phyloP scores from a whole-genome alignment of 2,113 vertebrate genomes.

The Pangasianodon gigas region DNA sequence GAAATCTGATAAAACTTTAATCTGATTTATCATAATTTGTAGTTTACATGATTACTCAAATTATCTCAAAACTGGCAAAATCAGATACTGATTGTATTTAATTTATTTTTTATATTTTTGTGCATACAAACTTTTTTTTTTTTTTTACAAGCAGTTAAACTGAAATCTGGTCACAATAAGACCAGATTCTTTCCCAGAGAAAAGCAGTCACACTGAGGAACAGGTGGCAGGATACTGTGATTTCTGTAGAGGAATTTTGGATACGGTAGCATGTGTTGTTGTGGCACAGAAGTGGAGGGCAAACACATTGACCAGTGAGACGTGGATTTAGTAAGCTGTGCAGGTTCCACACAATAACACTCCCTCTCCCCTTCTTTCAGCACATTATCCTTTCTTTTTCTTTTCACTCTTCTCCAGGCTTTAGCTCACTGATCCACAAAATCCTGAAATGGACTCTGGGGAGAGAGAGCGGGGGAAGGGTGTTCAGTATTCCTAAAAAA shows the following conservation, averaged over 20 bases:
- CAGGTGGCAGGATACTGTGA: conserved; percentile 16
- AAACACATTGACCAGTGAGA: conserved; percentile 37
- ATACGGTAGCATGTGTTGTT: conserved; percentile 34
- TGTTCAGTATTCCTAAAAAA: conserved; percentile 3
- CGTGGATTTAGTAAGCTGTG: conserved; percentile 49
- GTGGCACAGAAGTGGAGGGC: conserved; percentile 28
- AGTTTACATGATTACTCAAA: not conserved
- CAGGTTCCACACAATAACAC: conserved; percentile 46
- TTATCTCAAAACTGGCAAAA: not conserved
- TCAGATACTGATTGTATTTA: not conserved
- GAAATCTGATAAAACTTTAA: not conserved
- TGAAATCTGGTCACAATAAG: not conserved
- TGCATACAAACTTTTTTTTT: not conserved
- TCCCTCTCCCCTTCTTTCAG: conserved; percentile 15
- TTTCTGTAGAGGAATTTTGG: conserved; percentile 26
- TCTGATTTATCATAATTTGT: not conserved
- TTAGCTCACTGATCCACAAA: conserved; percentile 48
- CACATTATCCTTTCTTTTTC: conserved; percentile 37
- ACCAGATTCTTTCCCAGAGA: conserved; percentile 1
- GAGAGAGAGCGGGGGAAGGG: not conserved
- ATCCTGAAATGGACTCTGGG: conserved; percentile 43
- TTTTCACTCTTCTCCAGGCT: conserved; percentile 37
- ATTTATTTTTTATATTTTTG: not conserved
- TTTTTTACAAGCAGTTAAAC: not conserved
- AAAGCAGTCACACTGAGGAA: not conserved